Evolutionary conservation across 2,113 vertebrate species (phyloP), one percentile per base, ranked within the genome.

Genomic region (Arenaria interpres): DNA sequence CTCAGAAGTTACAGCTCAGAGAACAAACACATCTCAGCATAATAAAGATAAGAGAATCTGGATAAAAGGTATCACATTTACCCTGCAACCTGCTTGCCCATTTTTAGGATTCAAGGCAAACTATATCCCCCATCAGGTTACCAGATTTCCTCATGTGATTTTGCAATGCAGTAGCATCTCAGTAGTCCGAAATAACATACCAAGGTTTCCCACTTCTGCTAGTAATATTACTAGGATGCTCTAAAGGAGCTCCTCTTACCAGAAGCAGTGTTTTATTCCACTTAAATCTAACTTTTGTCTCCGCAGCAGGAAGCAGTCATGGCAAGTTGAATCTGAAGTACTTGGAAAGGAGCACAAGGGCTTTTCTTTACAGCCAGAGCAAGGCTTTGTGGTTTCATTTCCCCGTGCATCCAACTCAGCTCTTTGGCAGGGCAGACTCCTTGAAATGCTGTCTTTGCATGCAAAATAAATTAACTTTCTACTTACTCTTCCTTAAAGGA

Each of bases 371-470:
- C 35, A 89, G 88, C 53, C 81, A 57, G 43, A 84, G 64, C 0
- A 0, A 81, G 41, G 57, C 89, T 90, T 32, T 75, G 80, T 92
- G 86, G 81, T 85, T 94, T 92, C 69, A 48, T 20, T 87, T 89
- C 92, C 66, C 73, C 51, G 4, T 7, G n/a, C 22, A 88, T 56
- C 59, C 78, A 63, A 77, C 72, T 22, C 60, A 45, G 76, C 46
- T 78, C 76, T 71, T 64, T 81, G 73, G 83, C 85, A 86, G 57
- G 14, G 14, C 0, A 85, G 64, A 30, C 46, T 78, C 83, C 86
- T 75, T 64, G 73, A 91, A 96, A 92, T 62, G 91, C 91, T 93
- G 87, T 51, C 96, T 96, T 91, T 72, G 74, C 53, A 79, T 12
- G 39, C 1, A 2, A 89, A 94, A 93, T 59, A 78, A 84, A 90